Conservation (phyloP, 1,140 invertebrate species). For the Helicorthomorpha holstii region DNA sequence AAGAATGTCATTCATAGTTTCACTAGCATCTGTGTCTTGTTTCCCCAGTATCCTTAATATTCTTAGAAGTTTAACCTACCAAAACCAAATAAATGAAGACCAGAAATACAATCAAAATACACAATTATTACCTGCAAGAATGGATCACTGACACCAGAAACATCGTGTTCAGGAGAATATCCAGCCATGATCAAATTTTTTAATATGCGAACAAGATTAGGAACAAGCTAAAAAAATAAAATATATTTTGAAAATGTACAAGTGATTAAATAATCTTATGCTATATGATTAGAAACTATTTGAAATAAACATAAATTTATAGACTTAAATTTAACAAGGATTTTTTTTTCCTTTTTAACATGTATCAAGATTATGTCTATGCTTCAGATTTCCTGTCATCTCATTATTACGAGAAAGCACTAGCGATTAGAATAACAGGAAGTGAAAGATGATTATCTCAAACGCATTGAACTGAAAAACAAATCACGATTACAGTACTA, state of each 20-base stretch:
- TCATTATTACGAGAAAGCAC: too few species aligned
- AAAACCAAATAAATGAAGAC: constrained; percentile 2
- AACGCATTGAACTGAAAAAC: too few species aligned
- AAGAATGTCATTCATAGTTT: constrained; percentile 99
- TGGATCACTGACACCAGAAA: constrained; percentile 97
- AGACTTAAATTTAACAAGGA: neutral
- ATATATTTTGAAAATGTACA: constrained; percentile 7
- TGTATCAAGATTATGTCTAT: too few species aligned
- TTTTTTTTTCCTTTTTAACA: too few species aligned
- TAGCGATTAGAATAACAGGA: too few species aligned
- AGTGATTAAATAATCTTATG: too few species aligned
- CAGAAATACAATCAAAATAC: neutral
- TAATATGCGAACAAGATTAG: constrained; percentile 91
- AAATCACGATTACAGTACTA: too few species aligned
- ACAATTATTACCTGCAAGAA: constrained; percentile 69
- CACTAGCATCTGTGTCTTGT: constrained; percentile 89
- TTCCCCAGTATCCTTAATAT: constrained; percentile 84
- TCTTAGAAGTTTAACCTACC: constrained; percentile 87
- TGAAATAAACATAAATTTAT: too few species aligned
- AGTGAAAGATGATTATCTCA: too few species aligned
- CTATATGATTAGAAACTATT: too few species aligned
- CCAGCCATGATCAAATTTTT: constrained; percentile 96
- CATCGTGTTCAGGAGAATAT: constrained; percentile 98
- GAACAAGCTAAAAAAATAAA: constrained; percentile 68
- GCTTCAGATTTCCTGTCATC: too few species aligned